phyloP scores from a whole-genome alignment of 2,888 invertebrate species.

The Ptilodon capucinus region DNA sequence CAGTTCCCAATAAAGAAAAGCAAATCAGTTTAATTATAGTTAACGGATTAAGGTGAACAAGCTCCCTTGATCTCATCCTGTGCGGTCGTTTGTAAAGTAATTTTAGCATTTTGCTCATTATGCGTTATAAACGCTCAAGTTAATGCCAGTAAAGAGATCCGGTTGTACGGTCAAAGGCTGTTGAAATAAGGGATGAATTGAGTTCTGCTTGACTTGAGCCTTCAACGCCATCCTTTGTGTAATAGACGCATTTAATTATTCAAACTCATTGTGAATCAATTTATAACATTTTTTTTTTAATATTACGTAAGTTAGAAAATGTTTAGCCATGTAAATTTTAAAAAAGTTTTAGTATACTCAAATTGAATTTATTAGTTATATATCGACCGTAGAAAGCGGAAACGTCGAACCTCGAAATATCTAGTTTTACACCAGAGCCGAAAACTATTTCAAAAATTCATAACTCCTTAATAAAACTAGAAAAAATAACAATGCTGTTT shows the following conservation, averaged over 20 bases:
- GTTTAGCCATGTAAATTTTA: no score
- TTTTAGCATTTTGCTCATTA: constrained; percentile 10
- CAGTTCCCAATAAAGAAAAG: neutral
- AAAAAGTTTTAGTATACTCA: no score
- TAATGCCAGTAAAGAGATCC: constrained; percentile 12
- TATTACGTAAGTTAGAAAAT: no score
- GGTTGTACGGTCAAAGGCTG: constrained; percentile 31
- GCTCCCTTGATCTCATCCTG: constrained; percentile 11
- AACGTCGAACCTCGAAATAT: no score
- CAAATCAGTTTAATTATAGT: neutral
- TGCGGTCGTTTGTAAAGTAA: no score
- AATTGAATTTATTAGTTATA: no score
- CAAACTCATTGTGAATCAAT: constrained; percentile 4
- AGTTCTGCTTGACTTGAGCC: constrained; percentile 16
- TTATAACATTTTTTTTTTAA: no score
- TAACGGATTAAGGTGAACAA: constrained; percentile 18
- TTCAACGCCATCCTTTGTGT: constrained; percentile 5
- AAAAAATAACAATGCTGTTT: no score
- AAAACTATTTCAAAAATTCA: no score
- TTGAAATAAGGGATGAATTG: constrained; percentile 24
- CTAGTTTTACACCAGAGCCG: no score
- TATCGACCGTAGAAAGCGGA: no score
- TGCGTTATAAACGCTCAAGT: constrained; percentile 7
- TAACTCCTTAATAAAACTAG: no score
- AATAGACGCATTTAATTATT: constrained; percentile 7